These are phyloP conservation scores for Gila robusta DNA, from an alignment of 2,797 vertebrate genomes.

Conservation along the genomic window DNA sequence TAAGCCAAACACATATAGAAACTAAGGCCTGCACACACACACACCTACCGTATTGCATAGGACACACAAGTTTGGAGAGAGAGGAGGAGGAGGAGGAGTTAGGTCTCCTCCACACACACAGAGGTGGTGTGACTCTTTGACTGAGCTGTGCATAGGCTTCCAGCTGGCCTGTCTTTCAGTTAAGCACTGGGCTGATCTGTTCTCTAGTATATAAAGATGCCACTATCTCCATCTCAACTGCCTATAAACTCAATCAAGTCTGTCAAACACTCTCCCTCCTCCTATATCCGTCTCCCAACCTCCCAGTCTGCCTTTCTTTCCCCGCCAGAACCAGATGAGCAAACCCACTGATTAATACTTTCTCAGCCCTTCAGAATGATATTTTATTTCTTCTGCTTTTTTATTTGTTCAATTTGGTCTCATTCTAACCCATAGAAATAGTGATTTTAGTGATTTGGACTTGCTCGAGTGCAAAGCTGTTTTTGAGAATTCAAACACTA, in stretches of 20 bases:
- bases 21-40: conserved; percentile 17
- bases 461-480: not conserved
- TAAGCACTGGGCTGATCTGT: conserved; percentile 57
- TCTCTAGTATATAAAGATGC: conserved; percentile 62
- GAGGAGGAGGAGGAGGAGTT: conserved; percentile 31
- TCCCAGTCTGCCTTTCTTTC: not conserved
- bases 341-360: not conserved
- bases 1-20: conserved; percentile 18
- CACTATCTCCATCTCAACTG: conserved; percentile 63
- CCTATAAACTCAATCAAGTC: conserved; percentile 63
- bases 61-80: conserved; percentile 29
- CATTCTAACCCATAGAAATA: not conserved
- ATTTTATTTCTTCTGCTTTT: not conserved
- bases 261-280: conserved; percentile 56
- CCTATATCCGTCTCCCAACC: conserved; percentile 43
- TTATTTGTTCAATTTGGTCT: not conserved
- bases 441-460: not conserved
- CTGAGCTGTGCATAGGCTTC: conserved; percentile 56
- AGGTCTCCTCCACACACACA: conserved; percentile 23
- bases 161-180: conserved; percentile 66
- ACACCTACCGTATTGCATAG: conserved; percentile 32
- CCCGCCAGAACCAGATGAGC: not conserved
- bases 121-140: conserved; percentile 45
- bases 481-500: not conserved
- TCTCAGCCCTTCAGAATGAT: not conserved